A percentile compares a stretch with the other conserved stretches of the same genome.
Conservation (phyloP, 2,113 vertebrate species). For the Taurulus bubalis region DNA sequence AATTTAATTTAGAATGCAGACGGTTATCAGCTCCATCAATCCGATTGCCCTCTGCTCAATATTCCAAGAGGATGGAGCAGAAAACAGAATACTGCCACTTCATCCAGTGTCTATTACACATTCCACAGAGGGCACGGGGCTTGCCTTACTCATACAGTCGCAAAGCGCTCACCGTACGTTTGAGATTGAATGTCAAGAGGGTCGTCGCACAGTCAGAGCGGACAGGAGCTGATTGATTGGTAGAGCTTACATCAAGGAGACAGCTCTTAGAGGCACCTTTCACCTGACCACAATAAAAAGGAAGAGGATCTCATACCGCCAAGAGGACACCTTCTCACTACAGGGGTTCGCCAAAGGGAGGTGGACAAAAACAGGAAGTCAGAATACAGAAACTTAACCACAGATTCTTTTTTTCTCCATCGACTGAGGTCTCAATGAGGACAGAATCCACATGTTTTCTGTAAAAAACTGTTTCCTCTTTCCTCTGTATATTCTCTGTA, state of each 20-base stretch:
- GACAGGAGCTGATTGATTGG: neutral
- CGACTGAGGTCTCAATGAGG: neutral
- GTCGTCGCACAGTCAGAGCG: neutral
- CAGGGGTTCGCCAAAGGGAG: neutral
- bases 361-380: neutral
- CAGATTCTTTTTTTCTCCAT: neutral
- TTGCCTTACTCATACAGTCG: neutral
- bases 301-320: constrained; percentile 2
- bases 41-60: neutral
- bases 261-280: constrained; percentile 1
- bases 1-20: neutral
- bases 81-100: neutral
- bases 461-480: too few relatives aligned
- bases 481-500: too few relatives aligned
- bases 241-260: neutral
- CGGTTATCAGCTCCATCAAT: neutral
- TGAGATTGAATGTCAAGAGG: constrained; percentile 30
- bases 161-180: neutral
- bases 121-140: neutral
- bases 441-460: neutral
- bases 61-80: neutral
- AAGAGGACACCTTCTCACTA: neutral
- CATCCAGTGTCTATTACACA: neutral
- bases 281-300: constrained; percentile 23
- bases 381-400: neutral